Base-by-base conservation (phyloP, 2,888 invertebrate species). In the Acanthopleura granulata region DNA sequence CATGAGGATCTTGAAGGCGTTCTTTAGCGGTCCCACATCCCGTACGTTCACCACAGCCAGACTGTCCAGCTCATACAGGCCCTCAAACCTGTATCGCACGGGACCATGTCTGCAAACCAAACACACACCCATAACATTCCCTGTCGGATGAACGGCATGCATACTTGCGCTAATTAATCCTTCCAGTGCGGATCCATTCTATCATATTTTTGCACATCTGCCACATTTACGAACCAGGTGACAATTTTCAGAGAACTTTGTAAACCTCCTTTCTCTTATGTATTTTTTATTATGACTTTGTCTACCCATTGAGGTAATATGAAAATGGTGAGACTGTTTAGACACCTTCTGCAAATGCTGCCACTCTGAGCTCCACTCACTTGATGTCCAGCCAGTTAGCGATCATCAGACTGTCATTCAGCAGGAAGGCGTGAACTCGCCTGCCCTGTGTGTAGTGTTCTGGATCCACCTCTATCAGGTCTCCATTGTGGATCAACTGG, bases 1-100 rank as follows among this genome's bases (percentile, higher is more conserved):
- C 74, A 96, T 97, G 81, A 98, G 92, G 15, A 98, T 93, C 91
- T 98, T 98, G 87, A 98, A 97, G 6, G 97, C 96, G 91, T 97
- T 94, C 89, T 96, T 97, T 0, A 97, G 94, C 79, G 94, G 95
- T 72, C 96, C 96, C 78, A 96, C 93, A 91, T 98, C 95, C 93
- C 73, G 78, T 14, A 98, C 96, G 91, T 98, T 98, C 0, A 98
- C 97, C 40, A 98, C 95, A 29, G 97, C 98, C 83, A 98, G 92
- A 89, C 95, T 96, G 87, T 96, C 96, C 62, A 97, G 92, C 83
- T 96, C 95, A 89, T 96, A 96, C 86, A 95, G 93, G 15, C 93
- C 93, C 91, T 96, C 95, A 92, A 95, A 95, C 89, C 95, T 94
- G 89, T 95, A 96, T 85, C 95, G 93, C 87, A 95, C 94, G 72